Evolutionary conservation across 2,888 invertebrate species (phyloP).

Genomic region (Mythimna pallens): DNA sequence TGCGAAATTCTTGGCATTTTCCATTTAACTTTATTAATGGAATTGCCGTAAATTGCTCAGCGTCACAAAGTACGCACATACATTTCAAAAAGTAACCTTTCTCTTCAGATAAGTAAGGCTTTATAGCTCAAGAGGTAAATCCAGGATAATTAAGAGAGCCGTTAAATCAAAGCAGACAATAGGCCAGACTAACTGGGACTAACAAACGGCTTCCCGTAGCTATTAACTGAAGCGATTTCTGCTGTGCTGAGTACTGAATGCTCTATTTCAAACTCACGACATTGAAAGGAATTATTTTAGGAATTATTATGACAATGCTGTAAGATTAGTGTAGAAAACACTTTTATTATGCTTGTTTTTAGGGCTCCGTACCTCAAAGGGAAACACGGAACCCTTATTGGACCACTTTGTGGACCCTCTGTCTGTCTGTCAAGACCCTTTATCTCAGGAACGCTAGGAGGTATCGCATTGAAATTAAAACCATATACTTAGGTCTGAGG

Average conservation of each 20-base stretch:
- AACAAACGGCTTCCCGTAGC: constrained; percentile 31
- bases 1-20: neutral
- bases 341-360: neutral
- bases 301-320: neutral
- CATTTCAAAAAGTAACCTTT: constrained; percentile 14
- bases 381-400: too few species aligned
- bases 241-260: neutral
- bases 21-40: neutral
- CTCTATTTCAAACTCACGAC: neutral
- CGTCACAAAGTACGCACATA: neutral
- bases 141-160: constrained; percentile 29
- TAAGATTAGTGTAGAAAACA: neutral
- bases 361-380: too few species aligned
- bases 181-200: constrained; percentile 21
- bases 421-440: too few species aligned
- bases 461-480: too few species aligned
- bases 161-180: constrained; percentile 46
- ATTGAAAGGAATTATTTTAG: neutral
- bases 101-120: constrained; percentile 12
- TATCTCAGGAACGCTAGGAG: too few species aligned
- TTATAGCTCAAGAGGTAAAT: constrained; percentile 29
- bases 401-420: too few species aligned
- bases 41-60: neutral
- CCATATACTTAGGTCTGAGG: too few species aligned
- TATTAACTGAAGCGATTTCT: constrained; percentile 20